phyloP scores from a whole-genome alignment of 2,113 vertebrate species.

The Hypanus sabinus region DNA sequence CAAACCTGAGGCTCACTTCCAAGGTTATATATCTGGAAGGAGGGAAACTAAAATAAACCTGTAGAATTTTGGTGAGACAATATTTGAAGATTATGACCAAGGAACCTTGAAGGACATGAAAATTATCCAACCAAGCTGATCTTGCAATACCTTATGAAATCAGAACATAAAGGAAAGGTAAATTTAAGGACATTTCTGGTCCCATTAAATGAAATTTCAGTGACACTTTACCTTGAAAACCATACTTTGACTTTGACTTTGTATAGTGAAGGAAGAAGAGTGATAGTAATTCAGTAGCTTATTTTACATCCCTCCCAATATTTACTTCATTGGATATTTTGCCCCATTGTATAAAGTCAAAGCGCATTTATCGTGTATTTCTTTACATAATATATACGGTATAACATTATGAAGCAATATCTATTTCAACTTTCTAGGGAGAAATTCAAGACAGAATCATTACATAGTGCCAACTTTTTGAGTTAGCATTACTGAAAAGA shows the following conservation, averaged over 20 bases:
- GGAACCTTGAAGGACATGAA: background rate
- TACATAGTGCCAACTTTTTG: background rate
- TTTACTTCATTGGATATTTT: background rate
- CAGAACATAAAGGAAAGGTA: background rate
- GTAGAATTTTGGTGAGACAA: too few species aligned
- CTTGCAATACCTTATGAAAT: background rate
- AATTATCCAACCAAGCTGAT: too few species aligned
- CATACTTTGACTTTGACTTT: background rate
- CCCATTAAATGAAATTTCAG: background rate
- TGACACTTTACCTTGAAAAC: background rate
- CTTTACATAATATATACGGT: background rate
- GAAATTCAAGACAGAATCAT: background rate
- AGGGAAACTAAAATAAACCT: too few species aligned
- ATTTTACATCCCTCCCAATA: too few species aligned
- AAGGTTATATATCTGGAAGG: too few species aligned
- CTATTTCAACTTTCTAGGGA: background rate
- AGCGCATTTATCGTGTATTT: background rate
- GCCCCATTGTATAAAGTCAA: background rate
- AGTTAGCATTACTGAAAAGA: background rate
- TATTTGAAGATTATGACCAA: background rate
- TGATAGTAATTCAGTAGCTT: background rate
- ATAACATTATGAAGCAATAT: too few species aligned
- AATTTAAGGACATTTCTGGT: background rate
- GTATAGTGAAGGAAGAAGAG: background rate
- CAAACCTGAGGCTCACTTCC: too few species aligned